Base-by-base conservation (phyloP, 2,797 vertebrate species). In the Hylomyscus alleni region DNA sequence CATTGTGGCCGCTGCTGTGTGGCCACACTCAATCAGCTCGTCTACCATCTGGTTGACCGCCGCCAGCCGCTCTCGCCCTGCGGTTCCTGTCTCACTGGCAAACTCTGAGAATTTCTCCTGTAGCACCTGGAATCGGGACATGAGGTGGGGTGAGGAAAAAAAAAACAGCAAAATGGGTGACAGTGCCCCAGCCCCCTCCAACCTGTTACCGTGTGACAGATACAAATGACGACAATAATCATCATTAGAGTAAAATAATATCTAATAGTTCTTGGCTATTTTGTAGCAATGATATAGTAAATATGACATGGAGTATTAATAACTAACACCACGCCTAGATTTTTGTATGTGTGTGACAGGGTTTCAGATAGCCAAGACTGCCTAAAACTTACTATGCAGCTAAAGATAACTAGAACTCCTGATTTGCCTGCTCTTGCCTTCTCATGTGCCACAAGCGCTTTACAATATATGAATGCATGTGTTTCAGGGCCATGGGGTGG, bases 81-180 rank as follows among this genome's bases (percentile, higher is more conserved):
- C 96, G 0, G 97, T 98, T 67, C 99, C 99, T 0, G 99, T 99
- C 98, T 99, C 99, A 0, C 98, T 98, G 2, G 99, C 99, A 19
- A 99, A 99, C 98, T 99, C 99, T 0, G 99, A 99, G 96, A 99
- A 99, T 91, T 99, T 99, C 98, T 99, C 99, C 98, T 99, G 99
- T 13, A 99, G 98, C 8, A 99, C 96, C 99, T 99, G 96, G 10
- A 0, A 62, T 58, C 0, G 2, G 82, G 6, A 1, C 9, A 31
- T 0, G 0, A 40, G 8, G 0, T 3, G 0, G 31, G 8, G 0
- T 3, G 50, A 62, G 58, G 34, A 13, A 9, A n/a, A 40, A 47
- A 65, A 62, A 44, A 24, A 56, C 11, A 6, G 14, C 73, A n/a
- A 75, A 69, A 19, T 96, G 80, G 37, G 40, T 77, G n/a, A 52